Evolutionary conservation across 2,113 vertebrate species (phyloP).

Genomic region (Chionomys nivalis): DNA sequence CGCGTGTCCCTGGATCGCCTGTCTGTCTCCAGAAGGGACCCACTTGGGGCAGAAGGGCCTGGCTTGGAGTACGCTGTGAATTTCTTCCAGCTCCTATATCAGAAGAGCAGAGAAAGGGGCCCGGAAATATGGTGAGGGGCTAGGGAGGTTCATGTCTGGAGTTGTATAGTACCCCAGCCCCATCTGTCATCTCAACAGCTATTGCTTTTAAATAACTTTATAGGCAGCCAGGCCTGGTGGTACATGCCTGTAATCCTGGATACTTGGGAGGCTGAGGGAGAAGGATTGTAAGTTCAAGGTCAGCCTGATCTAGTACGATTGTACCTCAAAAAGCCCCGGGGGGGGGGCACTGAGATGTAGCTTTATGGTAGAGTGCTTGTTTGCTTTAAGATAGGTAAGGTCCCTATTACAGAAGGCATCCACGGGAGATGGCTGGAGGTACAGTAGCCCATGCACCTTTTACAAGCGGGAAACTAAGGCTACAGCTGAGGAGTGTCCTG

Average conservation of each 20-base stretch:
- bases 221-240: neutral
- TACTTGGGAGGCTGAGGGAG: neutral
- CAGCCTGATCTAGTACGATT: neutral
- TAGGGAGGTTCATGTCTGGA: neutral
- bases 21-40: neutral
- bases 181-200: neutral
- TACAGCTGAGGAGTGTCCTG: neutral
- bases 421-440: too few relatives aligned
- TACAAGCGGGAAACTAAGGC: neutral
- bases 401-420: too few relatives aligned
- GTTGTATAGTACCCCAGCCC: neutral
- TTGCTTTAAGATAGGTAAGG: neutral
- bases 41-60: neutral
- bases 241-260: neutral
- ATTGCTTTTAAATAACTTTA: neutral
- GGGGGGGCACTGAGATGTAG: neutral
- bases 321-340: too few relatives aligned
- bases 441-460: neutral
- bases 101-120: neutral
- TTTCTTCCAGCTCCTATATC: neutral
- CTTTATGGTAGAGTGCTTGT: neutral
- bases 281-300: neutral
- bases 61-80: fast-evolving
- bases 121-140: neutral
- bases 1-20: too few relatives aligned